Percentiles rank a stretch among this genome's conserved stretches.
Conservation (phyloP, 2,797 vertebrate genomes). For the Myotis pilosus region DNA sequence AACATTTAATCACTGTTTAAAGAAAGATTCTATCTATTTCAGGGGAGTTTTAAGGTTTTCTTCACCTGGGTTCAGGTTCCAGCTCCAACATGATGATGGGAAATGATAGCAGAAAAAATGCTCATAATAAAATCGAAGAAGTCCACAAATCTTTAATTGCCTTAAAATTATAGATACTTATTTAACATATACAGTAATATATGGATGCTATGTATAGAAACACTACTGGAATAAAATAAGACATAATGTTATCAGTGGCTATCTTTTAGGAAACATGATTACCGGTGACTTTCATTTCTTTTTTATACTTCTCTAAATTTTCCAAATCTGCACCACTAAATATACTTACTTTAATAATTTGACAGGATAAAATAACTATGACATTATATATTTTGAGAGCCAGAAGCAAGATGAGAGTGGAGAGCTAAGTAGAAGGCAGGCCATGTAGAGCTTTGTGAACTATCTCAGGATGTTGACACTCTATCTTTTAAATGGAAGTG, state of each 20-base stretch:
- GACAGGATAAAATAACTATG: not conserved
- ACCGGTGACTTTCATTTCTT: constrained; percentile 19
- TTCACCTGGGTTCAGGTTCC: not conserved
- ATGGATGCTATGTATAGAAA: not conserved
- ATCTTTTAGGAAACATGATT: not conserved
- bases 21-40: not conserved
- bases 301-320: constrained; percentile 21
- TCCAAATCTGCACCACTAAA: not conserved
- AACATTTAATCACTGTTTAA: not conserved
- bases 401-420: not conserved
- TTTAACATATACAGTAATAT: not conserved
- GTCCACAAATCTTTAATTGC: not conserved
- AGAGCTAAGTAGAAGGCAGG: not conserved
- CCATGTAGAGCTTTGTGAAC: not conserved
- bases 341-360: constrained; percentile 5
- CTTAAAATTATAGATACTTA: not conserved
- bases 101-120: not conserved
- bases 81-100: not conserved
- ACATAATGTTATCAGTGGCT: not conserved
- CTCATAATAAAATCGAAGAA: not conserved
- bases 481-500: not conserved
- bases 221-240: not conserved
- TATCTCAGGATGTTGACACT: not conserved
- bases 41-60: not conserved
- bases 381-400: not conserved